Evolutionary conservation across 2,888 invertebrate genomes (phyloP).

Genomic region (Phasia obesa): DNA sequence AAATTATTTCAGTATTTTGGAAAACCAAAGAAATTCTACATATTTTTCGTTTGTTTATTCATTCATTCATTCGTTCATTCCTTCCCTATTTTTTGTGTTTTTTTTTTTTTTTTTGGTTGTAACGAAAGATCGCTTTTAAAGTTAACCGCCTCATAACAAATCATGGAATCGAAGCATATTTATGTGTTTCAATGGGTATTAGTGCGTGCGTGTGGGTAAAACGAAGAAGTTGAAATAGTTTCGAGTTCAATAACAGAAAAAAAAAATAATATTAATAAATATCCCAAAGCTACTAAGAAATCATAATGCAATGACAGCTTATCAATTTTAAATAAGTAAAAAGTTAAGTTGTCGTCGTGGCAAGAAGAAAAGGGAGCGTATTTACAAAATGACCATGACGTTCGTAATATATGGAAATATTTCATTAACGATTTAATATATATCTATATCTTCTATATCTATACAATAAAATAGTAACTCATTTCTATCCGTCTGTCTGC

Average conservation of each 20-base stretch:
- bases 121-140: conserved; percentile 55
- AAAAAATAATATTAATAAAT: conserved; percentile 29
- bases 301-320: conserved; percentile 59
- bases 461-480: no score
- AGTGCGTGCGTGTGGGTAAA: conserved; percentile 19
- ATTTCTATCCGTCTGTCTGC: no score
- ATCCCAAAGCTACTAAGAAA: conserved; percentile 54
- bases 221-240: conserved; percentile 39
- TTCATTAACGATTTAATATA: not conserved
- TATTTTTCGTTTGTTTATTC: no score
- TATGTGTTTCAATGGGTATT: conserved; percentile 32
- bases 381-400: no score
- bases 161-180: conserved; percentile 43
- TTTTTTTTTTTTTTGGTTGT: no score
- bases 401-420: not conserved
- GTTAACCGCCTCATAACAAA: conserved; percentile 62
- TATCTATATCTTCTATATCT: no score
- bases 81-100: no score
- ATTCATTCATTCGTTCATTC: not conserved
- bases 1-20: conserved; percentile 56
- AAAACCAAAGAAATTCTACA: conserved; percentile 31
- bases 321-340: conserved; percentile 33
- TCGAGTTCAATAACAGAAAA: conserved; percentile 10
- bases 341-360: conserved; percentile 5
- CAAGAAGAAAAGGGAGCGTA: not conserved